These are phyloP conservation scores for Hypothenemus hampei DNA, from an alignment of 1,140 invertebrate species.

Conservation along the genomic window DNA sequence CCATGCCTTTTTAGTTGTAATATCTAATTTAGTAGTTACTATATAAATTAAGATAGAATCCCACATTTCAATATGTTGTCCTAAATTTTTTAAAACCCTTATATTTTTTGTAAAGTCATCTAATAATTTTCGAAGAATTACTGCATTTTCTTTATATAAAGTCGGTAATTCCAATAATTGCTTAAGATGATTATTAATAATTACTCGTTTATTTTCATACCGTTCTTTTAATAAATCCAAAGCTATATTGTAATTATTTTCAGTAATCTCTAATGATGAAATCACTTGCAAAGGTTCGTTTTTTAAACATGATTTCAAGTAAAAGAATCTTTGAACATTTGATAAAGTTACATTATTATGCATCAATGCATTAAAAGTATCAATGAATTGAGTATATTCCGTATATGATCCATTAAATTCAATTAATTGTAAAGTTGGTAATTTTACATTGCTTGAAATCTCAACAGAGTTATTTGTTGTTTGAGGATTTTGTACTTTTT, in stretches of 20 bases:
- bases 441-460: too few relatives aligned
- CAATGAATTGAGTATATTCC: constrained; percentile 2
- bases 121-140: constrained; percentile 17
- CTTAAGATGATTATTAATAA: constrained; percentile 22
- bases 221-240: constrained; percentile 27
- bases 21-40: constrained; percentile 8
- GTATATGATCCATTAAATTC: constrained; percentile 4
- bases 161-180: constrained; percentile 16
- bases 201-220: constrained; percentile 31
- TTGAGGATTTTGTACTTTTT: too few relatives aligned
- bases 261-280: constrained; percentile 19
- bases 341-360: constrained; percentile 4
- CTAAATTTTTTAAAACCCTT: constrained; percentile 26
- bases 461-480: too few relatives aligned
- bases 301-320: constrained; percentile 24
- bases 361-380: constrained; percentile 8
- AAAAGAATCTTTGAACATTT: constrained; percentile 22
- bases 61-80: constrained; percentile 33
- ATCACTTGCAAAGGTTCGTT: constrained; percentile 25
- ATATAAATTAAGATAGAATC: constrained; percentile 29
- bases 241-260: constrained; percentile 30
- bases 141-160: constrained; percentile 23
- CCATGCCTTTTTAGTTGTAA: background rate
- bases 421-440: constrained; percentile 6
- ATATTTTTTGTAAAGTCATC: constrained; percentile 22